Base-by-base conservation (phyloP, 2,113 vertebrate genomes). In the Psittacula cyanocephala region DNA sequence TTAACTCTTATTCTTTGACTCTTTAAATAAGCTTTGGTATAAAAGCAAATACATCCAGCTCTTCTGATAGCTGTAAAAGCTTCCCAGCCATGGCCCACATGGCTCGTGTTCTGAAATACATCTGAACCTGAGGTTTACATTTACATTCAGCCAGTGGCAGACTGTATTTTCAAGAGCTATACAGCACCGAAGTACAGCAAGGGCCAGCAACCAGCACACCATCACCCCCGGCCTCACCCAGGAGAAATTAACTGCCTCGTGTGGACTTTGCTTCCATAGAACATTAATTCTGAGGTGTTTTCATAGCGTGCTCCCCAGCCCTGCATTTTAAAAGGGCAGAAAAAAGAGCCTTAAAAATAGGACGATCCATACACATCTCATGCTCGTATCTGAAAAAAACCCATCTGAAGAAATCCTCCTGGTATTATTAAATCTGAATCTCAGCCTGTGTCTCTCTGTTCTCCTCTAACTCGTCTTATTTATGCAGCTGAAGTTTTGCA, bases 41-140 rank as follows among this genome's bases (percentile, higher is more conserved):
- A 63, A 67, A 80, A 59, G 22, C 60, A 81, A 74, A 86, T 39
- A 28, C 7, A 75, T 37, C 79, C 35, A 2, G 2, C 64, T 59
- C 77, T 88, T 89, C 41, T 7, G 24, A 86, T n/a, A 80, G 86
- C 70, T 49, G 62, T 55, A 85, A 90, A 85, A 81, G 70, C 86
- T 78, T 60, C 91, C 23, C 64, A 68, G 91, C 46, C 44, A 50
- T 2, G 50, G 59, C 60, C 41, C 92, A 50, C 68, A 28, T 19
- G 3, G 29, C 68, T 84, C 55, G 4, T 71, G 94, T 75, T 14
- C 28, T n/a, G 43, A 43, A 62, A 75, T 41, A 33, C 7, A 83
- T 59, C 18, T 78, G 23, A 78, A 71, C 47, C 31, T 23, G 44
- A 79, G 25, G 39, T 68, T 87, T 53, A 2, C 43, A 67, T 86